Evolutionary conservation across 2,113 vertebrate species (phyloP).

Genomic region (Merops nubicus): DNA sequence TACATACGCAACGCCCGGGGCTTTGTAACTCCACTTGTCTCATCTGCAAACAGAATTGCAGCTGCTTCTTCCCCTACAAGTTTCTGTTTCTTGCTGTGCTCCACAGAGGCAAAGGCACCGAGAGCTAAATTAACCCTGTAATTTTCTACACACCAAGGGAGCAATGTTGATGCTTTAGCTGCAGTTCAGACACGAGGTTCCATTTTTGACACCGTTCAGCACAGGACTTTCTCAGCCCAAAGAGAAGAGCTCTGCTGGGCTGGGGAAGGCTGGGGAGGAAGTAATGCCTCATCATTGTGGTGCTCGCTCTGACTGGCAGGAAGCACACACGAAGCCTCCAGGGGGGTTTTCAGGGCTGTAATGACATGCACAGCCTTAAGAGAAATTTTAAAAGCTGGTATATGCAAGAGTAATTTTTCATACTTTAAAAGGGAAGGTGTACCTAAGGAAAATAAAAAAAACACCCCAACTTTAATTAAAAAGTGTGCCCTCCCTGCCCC

Average conservation of each 20-base stretch:
- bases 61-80: neutral
- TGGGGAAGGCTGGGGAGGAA: conserved; percentile 9
- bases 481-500: neutral
- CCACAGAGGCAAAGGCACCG: neutral
- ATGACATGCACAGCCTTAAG: neutral
- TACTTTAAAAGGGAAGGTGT: neutral
- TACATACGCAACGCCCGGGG: neutral
- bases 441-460: neutral
- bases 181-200: neutral
- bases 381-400: neutral
- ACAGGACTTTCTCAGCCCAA: neutral
- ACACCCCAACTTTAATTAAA: accelerated
- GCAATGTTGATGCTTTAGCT: neutral
- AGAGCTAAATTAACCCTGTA: neutral
- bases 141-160: neutral
- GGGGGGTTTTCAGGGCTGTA: neutral
- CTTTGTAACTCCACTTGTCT: neutral
- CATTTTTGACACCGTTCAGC: neutral
- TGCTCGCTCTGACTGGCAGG: neutral
- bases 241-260: neutral
- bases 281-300: neutral
- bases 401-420: neutral
- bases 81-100: neutral
- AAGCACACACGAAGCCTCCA: neutral
- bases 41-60: neutral